These are phyloP conservation scores for Nycticryphes semicollaris DNA, from an alignment of 2,113 vertebrate species.

Conservation along the genomic window DNA sequence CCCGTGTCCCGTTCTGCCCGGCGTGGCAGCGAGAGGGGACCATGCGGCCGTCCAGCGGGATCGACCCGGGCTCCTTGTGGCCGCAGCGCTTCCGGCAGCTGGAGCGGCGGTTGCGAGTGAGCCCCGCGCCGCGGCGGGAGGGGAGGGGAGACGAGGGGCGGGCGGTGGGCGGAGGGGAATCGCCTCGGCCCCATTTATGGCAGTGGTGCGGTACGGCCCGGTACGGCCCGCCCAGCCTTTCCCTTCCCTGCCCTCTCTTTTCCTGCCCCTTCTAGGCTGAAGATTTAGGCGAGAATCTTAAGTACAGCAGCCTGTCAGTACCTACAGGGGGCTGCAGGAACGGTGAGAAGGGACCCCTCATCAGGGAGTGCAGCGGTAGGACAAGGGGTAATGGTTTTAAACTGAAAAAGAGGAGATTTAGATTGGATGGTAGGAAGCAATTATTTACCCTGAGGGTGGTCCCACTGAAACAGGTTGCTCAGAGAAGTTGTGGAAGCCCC, in stretches of 20 bases:
- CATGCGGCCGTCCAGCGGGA: neutral
- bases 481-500: neutral
- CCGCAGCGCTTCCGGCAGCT: conserved; percentile 53
- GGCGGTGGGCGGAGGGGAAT: neutral
- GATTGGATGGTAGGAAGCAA: neutral
- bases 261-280: no score
- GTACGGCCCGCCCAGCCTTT: no score
- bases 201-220: no score
- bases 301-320: accelerated
- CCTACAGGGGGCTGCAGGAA: neutral
- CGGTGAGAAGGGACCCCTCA: neutral
- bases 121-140: neutral
- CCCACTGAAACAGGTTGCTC: neutral
- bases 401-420: neutral
- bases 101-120: conserved; percentile 55
- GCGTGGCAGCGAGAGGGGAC: no score
- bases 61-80: neutral
- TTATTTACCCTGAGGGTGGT: neutral
- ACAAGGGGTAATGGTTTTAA: neutral
- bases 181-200: neutral
- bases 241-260: accelerated
- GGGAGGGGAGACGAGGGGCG: neutral
- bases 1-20: accelerated
- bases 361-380: neutral
- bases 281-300: accelerated